Conservation (phyloP, 2,888 invertebrate species). For the Scrobipalpa costella region DNA sequence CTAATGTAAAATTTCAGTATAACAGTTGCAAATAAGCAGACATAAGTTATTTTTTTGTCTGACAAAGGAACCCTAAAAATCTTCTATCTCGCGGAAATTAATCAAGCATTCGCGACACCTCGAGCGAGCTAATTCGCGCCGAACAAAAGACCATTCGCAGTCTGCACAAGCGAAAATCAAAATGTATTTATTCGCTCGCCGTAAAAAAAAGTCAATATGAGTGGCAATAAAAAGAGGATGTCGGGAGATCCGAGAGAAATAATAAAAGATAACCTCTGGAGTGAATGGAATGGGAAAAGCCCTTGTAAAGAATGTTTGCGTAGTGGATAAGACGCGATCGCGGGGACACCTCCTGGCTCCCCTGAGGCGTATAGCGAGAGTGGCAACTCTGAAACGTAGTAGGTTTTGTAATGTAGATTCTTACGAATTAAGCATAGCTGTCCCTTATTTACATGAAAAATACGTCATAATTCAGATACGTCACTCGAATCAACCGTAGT, state of each 20-base stretch:
- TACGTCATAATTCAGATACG: too few species aligned
- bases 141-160: conserved; percentile 63
- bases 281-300: conserved; percentile 74
- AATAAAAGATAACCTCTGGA: conserved; percentile 79
- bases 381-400: neutral
- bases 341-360: conserved; percentile 69
- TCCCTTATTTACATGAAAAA: too few species aligned
- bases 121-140: conserved; percentile 69
- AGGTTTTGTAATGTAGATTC: neutral
- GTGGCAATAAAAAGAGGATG: conserved; percentile 76
- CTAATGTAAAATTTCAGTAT: too few species aligned
- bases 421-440: neutral
- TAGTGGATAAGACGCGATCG: conserved; percentile 77
- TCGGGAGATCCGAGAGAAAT: conserved; percentile 57
- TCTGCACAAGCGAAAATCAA: conserved; percentile 68
- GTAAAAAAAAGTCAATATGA: conserved; percentile 80
- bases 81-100: neutral
- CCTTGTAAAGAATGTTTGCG: conserved; percentile 79
- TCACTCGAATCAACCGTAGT: too few species aligned
- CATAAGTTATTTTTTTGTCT: neutral
- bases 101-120: conserved; percentile 47
- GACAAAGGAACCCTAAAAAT: neutral
- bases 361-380: neutral
- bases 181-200: conserved; percentile 78
- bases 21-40: neutral